Percentiles rank a stretch among this genome's conserved stretches.
These are phyloP conservation scores for Falcunculus frontatus DNA, from an alignment of 2,113 vertebrate species.

Conservation along the genomic window DNA sequence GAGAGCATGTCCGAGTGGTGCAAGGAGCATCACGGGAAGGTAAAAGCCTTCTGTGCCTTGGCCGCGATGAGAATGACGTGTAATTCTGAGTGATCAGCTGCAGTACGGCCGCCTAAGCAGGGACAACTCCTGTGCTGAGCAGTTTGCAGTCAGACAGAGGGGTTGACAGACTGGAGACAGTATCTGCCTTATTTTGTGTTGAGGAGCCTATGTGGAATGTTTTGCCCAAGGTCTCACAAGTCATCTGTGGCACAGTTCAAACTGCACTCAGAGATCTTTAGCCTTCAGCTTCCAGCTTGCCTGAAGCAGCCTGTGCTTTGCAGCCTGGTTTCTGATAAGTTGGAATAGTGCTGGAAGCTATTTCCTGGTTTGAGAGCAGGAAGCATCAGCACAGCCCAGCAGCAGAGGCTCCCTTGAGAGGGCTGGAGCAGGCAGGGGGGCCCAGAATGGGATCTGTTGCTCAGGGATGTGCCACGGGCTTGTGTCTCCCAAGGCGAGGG, in stretches of 20 bases:
- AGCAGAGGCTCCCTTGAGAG: not conserved
- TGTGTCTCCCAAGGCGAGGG: accelerated
- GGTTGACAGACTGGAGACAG: not conserved
- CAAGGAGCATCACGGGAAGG: slow-evolving; percentile 93
- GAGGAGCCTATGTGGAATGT: accelerated
- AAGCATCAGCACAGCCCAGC: no score
- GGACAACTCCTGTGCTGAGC: not conserved
- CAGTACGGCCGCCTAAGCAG: accelerated
- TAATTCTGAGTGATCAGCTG: not conserved
- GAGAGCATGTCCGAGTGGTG: slow-evolving; percentile 97
- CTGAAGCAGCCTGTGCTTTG: not conserved
- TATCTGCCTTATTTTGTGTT: accelerated
- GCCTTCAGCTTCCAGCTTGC: not conserved
- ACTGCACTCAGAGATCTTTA: accelerated
- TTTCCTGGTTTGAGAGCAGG: not conserved
- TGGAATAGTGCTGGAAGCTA: not conserved
- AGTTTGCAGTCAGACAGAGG: not conserved
- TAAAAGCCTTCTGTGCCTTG: slow-evolving; percentile 25
- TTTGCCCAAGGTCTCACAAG: not conserved
- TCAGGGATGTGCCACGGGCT: not conserved
- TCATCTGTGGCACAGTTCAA: not conserved
- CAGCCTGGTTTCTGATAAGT: not conserved
- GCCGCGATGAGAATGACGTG: not conserved
- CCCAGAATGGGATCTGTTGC: accelerated
- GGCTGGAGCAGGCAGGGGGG: not conserved